These are phyloP conservation scores for Girardia tigrina DNA, from an alignment of 2,888 invertebrate genomes.

Conservation along the genomic window DNA sequence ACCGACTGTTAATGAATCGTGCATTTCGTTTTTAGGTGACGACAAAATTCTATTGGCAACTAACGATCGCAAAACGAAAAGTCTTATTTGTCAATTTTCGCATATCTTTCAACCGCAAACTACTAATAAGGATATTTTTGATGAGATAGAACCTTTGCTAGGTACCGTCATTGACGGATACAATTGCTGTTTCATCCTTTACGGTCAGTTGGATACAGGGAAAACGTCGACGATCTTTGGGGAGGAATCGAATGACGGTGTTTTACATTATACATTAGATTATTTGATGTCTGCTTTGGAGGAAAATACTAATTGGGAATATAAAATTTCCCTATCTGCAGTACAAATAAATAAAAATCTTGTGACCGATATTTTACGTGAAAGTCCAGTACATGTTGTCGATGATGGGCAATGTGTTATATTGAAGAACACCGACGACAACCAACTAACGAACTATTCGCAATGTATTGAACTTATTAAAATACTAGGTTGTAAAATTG, in stretches of 20 bases:
- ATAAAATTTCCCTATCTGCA: background rate
- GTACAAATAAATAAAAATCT: conserved; percentile 21
- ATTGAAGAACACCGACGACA: conserved; percentile 21
- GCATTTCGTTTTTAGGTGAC: conserved; percentile 18
- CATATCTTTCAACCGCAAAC: conserved; percentile 15
- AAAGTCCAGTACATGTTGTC: background rate
- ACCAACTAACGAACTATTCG: background rate
- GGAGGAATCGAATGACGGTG: background rate
- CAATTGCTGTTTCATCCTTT: conserved; percentile 24
- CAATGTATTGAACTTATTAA: background rate
- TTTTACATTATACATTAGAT: background rate
- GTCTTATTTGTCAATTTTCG: conserved; percentile 16
- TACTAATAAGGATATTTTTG: background rate
- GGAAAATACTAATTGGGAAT: background rate
- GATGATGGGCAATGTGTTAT: conserved; percentile 31
- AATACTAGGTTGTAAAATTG: background rate
- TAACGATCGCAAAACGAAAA: background rate
- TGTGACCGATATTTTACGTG: conserved; percentile 24
- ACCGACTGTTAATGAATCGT: conserved; percentile 27
- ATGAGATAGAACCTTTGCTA: background rate
- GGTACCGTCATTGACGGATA: conserved; percentile 25
- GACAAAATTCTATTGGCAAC: conserved; percentile 4
- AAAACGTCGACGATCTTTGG: conserved; percentile 25
- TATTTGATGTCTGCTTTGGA: background rate
- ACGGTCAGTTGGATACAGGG: conserved; percentile 21